Evolutionary conservation across 2,888 invertebrate species (phyloP), one percentile per base, ranked within the genome.

Genomic region (Tyria jacobaeae): DNA sequence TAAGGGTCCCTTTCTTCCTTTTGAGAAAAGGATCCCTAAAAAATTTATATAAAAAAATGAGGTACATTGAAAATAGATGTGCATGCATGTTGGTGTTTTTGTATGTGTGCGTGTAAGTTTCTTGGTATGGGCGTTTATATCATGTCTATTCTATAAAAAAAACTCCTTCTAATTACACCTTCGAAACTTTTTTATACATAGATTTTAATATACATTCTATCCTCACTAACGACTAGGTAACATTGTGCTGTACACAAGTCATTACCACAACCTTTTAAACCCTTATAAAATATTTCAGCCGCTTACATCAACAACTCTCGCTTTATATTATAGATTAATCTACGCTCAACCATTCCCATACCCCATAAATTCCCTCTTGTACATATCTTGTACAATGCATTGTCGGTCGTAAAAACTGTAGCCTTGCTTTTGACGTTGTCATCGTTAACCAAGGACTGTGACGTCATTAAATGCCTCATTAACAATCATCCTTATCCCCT

Each of bases 401-500:
- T 71, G 57, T 59, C 55, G 60, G 50, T 56, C 67, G 65, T 76
- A 77, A 76, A 76, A 76, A 64, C 70, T 66, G 65, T 66, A 68
- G 34, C 58, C 58, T 41, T 54, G 44, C 83, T 79, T 79, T 83
- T 48, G 49, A 44, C 79, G 80, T 78, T 79, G 82, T 78, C 77
- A 24, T 62, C 56, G 37, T 55, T 58, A 66, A 85, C 81, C 85
- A 86, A 85, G 81, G 77, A 54, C 37, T 54, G 49, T 60, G 59
- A 64, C 52, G 60, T 62, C 67, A 69, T 76, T 75, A 73, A 70
- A 75, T 73, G 79, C 78, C 86, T 92, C 89, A 92, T 92, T 92
- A 90, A 91, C 89, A 88, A 88, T 86, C 82, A 78, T 80, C 81
- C 87, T 90, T 91, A 92, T 91, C 91, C 87, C 73, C 76, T 79